Conservation (phyloP, 2,888 invertebrate species). For the Drosophila meridionalis region DNA sequence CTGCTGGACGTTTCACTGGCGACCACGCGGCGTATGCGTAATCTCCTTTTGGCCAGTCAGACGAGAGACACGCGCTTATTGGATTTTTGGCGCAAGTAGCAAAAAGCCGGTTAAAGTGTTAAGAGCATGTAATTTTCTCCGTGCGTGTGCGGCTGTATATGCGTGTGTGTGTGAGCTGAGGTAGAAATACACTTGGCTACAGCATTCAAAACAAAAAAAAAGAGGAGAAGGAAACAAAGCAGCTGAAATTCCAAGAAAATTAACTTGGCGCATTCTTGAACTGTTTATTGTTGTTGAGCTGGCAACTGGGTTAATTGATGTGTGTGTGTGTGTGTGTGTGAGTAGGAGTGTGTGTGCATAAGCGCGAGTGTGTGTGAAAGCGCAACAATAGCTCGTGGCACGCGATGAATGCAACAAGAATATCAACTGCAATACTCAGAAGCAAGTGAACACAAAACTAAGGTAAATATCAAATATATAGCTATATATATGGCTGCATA, state of each 20-base stretch:
- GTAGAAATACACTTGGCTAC: conserved; percentile 40
- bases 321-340: conserved; percentile 34
- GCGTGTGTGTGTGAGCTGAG: conserved; percentile 25
- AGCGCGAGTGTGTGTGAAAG: conserved; percentile 14
- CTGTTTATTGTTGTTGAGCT: conserved; percentile 33
- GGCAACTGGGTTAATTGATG: conserved; percentile 71
- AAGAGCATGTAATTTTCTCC: conserved; percentile 28
- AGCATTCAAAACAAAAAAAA: conserved; percentile 39
- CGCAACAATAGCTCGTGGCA: conserved; percentile 51
- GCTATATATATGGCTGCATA: neutral
- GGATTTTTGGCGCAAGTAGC: conserved; percentile 70
- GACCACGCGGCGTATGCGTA: conserved; percentile 58
- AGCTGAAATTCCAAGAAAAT: conserved; percentile 62
- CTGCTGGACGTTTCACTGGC: conserved; percentile 45
- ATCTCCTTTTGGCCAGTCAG: conserved; percentile 26
- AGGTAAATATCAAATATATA: conserved; percentile 35
- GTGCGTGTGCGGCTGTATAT: conserved; percentile 7
- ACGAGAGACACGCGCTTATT: conserved; percentile 53
- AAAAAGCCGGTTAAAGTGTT: conserved; percentile 73
- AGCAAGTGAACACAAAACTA: conserved; percentile 7
- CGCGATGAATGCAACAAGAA: conserved; percentile 57
- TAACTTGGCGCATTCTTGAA: conserved; percentile 58
- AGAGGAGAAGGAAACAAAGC: conserved; percentile 16
- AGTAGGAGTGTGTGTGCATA: conserved; percentile 1
- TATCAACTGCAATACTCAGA: conserved; percentile 16